Evolutionary conservation across 2,888 invertebrate species (phyloP), one percentile per base, ranked within the genome.

Genomic region (Perithous albicinctus): DNA sequence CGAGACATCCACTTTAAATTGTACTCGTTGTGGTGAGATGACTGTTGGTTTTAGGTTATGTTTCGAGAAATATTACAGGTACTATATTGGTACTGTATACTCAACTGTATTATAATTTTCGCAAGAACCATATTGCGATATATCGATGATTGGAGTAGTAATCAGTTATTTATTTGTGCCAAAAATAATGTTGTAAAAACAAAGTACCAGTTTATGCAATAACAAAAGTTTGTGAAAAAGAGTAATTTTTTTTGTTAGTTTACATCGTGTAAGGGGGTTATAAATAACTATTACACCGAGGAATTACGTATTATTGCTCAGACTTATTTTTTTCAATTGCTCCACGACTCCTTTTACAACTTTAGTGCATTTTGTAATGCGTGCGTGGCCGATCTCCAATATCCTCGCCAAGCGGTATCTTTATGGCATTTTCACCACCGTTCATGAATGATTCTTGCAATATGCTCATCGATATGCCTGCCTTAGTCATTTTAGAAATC

Each of bases 401-500:
- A 32, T 78, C 73, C 41, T 78, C 78, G 7, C 64, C 72, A 29
- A 78, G 66, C 46, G 73, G 29, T 43, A 78, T 63, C 12, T 64
- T 63, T 54, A 73, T 43, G 10, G 35, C 64, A 8, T 51, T 46
- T 35, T 51, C 77, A 18, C 69, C 67, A 59, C 67, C 59, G 26
- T 72, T 29, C 8, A 46, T 8, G 32, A 18, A 70, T 38, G 41
- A n/a, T 32, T 54, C 15, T 15, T 72, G 35, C n/a, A 78, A 23
- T 12, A 63, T 59, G 6, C 46, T n/a, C 26, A 72, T 6, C 1
- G 48, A 38, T 3, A 78, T 78, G 18, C 38, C 78, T 10, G 72
- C 41, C 10, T 63, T 63, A n/a, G 72, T 56, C n/a, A 78, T 72
- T 72, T 72, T 72, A 38, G 78, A 35, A 32, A 72, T 59, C 78